Evolutionary conservation across 2,797 vertebrate genomes (phyloP).

Genomic region (Echeneis naucrates): DNA sequence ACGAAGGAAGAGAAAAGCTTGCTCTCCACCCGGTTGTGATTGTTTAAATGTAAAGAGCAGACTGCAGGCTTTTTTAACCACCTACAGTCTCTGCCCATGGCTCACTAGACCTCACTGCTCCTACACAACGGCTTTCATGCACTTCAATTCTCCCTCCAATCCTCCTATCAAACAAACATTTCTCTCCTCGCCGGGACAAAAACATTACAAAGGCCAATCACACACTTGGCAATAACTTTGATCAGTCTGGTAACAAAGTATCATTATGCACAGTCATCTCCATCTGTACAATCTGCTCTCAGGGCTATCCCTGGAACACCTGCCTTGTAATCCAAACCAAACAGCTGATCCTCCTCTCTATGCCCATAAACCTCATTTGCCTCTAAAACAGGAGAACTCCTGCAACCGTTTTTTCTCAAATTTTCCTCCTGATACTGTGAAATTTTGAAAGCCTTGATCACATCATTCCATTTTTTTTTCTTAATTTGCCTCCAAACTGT

Average conservation of each 20-base stretch:
- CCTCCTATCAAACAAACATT: constrained; percentile 13
- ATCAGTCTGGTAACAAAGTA: constrained; percentile 47
- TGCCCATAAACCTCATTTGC: constrained; percentile 31
- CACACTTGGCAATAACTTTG: constrained; percentile 50
- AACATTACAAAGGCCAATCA: constrained; percentile 36
- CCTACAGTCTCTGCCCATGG: background rate
- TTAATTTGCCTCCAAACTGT: constrained; percentile 37
- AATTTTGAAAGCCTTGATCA: constrained; percentile 46
- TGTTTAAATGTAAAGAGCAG: constrained; percentile 22
- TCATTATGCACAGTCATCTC: constrained; percentile 49
- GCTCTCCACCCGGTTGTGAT: background rate
- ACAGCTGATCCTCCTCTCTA: constrained; percentile 57
- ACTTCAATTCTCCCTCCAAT: constrained; percentile 16
- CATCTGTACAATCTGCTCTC: constrained; percentile 54
- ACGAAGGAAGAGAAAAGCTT: background rate
- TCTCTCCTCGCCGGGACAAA: constrained; percentile 25
- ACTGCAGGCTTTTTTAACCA: constrained; percentile 7
- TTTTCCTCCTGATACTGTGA: constrained; percentile 45
- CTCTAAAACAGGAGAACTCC: constrained; percentile 39
- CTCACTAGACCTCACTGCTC: constrained; percentile 4
- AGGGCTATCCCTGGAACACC: constrained; percentile 48
- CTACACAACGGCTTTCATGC: constrained; percentile 6
- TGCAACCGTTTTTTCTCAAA: constrained; percentile 42
- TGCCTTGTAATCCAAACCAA: constrained; percentile 55
- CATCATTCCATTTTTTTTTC: constrained; percentile 43